Evolutionary conservation across 1,140 invertebrate species (phyloP).

Genomic region (roundworm (Caenorhabditis elegans)): DNA sequence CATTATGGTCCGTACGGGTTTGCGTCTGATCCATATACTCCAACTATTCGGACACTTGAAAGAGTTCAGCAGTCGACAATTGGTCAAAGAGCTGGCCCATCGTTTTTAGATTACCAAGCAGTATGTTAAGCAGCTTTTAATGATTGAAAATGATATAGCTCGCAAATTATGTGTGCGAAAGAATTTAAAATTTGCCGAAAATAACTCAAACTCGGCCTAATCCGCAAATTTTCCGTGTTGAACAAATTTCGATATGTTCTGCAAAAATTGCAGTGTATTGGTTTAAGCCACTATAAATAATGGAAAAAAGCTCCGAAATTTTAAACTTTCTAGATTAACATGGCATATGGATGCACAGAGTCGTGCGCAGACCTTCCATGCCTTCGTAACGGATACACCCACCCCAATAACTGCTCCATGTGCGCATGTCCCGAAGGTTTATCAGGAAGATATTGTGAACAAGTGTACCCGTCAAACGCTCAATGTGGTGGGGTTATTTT

Average conservation of each 20-base stretch:
- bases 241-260: no score
- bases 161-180: no score
- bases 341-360: constrained; percentile 58
- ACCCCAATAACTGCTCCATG: constrained; percentile 60
- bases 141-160: neutral
- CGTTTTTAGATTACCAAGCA: constrained; percentile 61
- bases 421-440: constrained; percentile 60
- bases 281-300: no score
- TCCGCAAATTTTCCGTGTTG: no score
- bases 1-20: constrained; percentile 64
- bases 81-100: constrained; percentile 60
- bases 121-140: constrained; percentile 43
- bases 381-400: constrained; percentile 56
- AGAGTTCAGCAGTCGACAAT: constrained; percentile 56
- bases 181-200: no score
- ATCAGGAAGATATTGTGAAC: constrained; percentile 50
- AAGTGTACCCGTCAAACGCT: constrained; percentile 49
- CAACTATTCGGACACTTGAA: constrained; percentile 63
- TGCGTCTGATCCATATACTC: constrained; percentile 58
- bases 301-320: no score
- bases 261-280: no score
- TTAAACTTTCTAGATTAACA: constrained; percentile 63
- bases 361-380: constrained; percentile 54
- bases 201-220: no score
- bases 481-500: constrained; percentile 55